These are phyloP conservation scores for Meghimatium bilineatum DNA, from an alignment of 2,888 invertebrate genomes.

Conservation along the genomic window DNA sequence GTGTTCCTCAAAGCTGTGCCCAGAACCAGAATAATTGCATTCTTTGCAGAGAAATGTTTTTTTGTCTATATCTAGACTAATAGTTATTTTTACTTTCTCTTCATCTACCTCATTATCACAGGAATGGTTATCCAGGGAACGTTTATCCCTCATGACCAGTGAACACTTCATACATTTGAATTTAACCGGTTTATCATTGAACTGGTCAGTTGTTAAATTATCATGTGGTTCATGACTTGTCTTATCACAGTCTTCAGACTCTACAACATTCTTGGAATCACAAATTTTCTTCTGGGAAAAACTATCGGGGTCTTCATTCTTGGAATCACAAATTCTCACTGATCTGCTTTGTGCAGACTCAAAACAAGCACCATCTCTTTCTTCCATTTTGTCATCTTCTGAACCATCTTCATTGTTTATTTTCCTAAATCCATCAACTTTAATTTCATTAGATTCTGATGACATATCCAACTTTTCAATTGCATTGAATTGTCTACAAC, in stretches of 20 bases:
- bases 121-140: constrained; percentile 47
- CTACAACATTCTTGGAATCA: not conserved
- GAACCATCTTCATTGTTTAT: not conserved
- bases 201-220: not conserved
- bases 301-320: not conserved
- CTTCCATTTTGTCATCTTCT: not conserved
- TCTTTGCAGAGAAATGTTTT: constrained; percentile 50
- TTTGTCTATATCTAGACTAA: constrained; percentile 27
- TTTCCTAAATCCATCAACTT: not conserved
- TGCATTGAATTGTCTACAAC: not conserved
- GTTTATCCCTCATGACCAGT: constrained; percentile 42
- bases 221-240: not conserved
- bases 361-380: not conserved
- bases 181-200: constrained; percentile 10
- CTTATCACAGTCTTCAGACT: no score
- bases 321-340: not conserved
- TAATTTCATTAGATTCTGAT: not conserved
- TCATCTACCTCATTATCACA: constrained; percentile 46
- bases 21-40: constrained; percentile 52
- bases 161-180: constrained; percentile 45
- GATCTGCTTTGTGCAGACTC: not conserved
- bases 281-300: not conserved
- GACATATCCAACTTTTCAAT: not conserved
- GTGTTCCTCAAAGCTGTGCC: constrained; percentile 56
- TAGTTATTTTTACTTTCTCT: constrained; percentile 45